phyloP scores from a whole-genome alignment of 2,888 invertebrate species.

The Morinoia aosen region DNA sequence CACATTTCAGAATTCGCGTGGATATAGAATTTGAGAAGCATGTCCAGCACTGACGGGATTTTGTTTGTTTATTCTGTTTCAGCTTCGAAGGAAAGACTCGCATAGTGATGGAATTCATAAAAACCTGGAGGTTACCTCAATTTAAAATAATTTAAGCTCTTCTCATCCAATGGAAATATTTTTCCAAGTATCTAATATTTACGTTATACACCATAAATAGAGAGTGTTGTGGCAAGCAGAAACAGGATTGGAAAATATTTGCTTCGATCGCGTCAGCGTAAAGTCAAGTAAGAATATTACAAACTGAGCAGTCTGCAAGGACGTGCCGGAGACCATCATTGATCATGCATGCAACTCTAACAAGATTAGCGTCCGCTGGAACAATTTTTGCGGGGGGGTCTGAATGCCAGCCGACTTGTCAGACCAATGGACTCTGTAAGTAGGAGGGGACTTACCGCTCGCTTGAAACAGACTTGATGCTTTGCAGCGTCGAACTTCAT shows the following conservation, averaged over 20 bases:
- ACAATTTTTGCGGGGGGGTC: neutral
- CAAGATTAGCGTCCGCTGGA: slow-evolving; percentile 35
- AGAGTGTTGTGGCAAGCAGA: neutral
- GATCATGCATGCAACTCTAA: slow-evolving; percentile 43
- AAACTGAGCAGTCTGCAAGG: neutral
- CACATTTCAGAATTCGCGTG: neutral
- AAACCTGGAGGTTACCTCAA: neutral
- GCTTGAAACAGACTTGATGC: neutral
- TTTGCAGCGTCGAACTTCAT: neutral
- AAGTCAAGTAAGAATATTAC: neutral
- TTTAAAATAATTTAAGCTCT: neutral
- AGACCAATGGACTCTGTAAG: neutral
- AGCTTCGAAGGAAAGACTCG: neutral
- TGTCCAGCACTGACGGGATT: neutral
- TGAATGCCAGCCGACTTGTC: slow-evolving; percentile 13
- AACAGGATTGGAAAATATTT: neutral
- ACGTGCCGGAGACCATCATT: neutral
- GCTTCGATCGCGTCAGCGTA: neutral
- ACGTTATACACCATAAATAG: neutral
- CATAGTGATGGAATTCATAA: neutral
- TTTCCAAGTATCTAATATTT: neutral
- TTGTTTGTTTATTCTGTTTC: neutral
- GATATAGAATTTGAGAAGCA: neutral
- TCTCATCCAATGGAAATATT: neutral
- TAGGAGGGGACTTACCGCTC: neutral